These are phyloP conservation scores for Nibea albiflora DNA, from an alignment of 2,113 vertebrate genomes.

Conservation along the genomic window DNA sequence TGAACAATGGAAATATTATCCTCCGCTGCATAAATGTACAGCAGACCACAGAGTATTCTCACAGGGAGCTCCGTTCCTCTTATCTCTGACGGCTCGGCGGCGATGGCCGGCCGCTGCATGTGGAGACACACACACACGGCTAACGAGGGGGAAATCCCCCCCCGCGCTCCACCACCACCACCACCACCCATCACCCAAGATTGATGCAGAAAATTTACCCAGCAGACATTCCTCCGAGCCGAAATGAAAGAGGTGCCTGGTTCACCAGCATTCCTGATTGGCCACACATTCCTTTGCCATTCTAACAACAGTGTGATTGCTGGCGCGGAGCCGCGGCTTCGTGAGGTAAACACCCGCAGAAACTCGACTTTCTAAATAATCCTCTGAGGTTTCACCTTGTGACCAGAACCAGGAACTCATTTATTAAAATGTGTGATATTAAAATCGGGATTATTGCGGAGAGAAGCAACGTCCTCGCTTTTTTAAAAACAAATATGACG, in stretches of 20 bases:
- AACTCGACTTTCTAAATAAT: slow-evolving; percentile 19
- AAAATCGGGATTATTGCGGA: background rate
- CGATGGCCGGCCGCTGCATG: slow-evolving; percentile 60
- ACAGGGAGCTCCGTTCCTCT: slow-evolving; percentile 59
- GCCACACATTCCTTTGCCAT: slow-evolving; percentile 72
- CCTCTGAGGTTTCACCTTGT: slow-evolving; percentile 28
- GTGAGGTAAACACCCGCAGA: slow-evolving; percentile 36
- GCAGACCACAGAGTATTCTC: slow-evolving; percentile 62
- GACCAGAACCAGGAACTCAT: background rate
- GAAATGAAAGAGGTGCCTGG: slow-evolving; percentile 77
- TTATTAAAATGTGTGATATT: background rate
- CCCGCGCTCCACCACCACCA: background rate
- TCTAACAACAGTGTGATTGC: slow-evolving; percentile 46
- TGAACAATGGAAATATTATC: slow-evolving; percentile 82
- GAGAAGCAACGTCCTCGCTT: background rate
- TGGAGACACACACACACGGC: slow-evolving; percentile 60
- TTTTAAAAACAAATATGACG: background rate
- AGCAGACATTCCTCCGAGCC: slow-evolving; percentile 70
- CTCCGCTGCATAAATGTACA: slow-evolving; percentile 64
- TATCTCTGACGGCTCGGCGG: slow-evolving; percentile 68
- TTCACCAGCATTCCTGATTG: slow-evolving; percentile 76
- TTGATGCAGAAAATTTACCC: slow-evolving; percentile 58
- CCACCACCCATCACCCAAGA: background rate
- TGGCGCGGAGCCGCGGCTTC: slow-evolving; percentile 33
- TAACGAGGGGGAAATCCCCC: slow-evolving; percentile 71